These are phyloP conservation scores for Sebastes dallii DNA, from an alignment of 2,797 vertebrate genomes.

Conservation along the genomic window DNA sequence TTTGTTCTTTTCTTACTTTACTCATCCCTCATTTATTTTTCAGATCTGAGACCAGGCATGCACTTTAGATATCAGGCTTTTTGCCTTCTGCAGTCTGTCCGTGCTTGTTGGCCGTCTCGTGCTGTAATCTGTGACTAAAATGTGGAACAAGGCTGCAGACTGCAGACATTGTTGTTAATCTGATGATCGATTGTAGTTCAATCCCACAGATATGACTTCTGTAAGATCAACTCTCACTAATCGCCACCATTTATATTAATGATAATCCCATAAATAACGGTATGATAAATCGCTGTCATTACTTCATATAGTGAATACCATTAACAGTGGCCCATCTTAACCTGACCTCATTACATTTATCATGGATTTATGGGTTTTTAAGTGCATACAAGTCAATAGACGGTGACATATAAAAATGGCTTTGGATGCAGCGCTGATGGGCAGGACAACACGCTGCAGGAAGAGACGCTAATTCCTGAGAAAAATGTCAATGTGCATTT, in stretches of 20 bases:
- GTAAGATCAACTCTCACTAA: conserved; percentile 31
- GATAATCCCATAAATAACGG: conserved; percentile 42
- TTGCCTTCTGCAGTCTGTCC: neutral
- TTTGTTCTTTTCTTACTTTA: conserved; percentile 57
- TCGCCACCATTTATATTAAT: conserved; percentile 49
- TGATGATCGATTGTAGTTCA: conserved; percentile 32
- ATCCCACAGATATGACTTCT: conserved; percentile 4
- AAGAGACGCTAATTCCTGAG: neutral
- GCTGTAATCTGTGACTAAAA: conserved; percentile 18
- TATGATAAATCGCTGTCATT: conserved; percentile 38
- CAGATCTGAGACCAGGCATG: conserved; percentile 29
- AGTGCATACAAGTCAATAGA: conserved; percentile 46
- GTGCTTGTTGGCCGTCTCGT: conserved; percentile 16
- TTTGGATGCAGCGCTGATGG: conserved; percentile 7
- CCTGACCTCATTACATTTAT: conserved; percentile 68
- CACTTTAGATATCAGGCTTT: conserved; percentile 35
- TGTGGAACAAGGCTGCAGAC: conserved; percentile 12
- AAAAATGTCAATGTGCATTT: conserved; percentile 16
- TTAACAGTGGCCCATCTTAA: conserved; percentile 39
- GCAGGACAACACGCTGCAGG: neutral
- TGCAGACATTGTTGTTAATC: conserved; percentile 26
- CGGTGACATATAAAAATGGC: conserved; percentile 48
- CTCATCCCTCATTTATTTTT: conserved; percentile 71
- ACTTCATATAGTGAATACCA: conserved; percentile 8
- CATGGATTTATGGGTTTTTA: conserved; percentile 54